Percentiles rank a stretch among this genome's conserved stretches.
phyloP scores from a whole-genome alignment of 1,140 invertebrate genomes.

The Anoplophora glabripennis region DNA sequence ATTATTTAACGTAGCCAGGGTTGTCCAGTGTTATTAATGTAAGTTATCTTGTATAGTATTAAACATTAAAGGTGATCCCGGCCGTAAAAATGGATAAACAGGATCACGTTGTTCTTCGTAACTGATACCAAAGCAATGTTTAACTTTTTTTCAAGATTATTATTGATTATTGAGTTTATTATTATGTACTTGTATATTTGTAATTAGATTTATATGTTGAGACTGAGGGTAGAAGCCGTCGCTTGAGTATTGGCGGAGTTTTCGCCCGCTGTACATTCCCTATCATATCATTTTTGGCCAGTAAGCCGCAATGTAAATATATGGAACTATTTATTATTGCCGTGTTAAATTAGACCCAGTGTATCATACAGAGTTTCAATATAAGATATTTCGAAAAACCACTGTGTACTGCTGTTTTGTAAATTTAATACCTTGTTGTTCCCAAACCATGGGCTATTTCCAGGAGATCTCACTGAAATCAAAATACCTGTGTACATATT shows the following conservation, averaged over 20 bases:
- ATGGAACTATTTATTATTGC: conserved; percentile 5
- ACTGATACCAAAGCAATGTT: conserved; percentile 52
- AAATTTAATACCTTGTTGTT: conserved; percentile 1
- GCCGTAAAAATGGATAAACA: background rate
- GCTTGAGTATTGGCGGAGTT: conserved; percentile 7
- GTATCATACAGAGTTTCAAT: conserved; percentile 8
- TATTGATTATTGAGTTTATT: conserved; percentile 44
- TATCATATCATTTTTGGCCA: conserved; percentile 49
- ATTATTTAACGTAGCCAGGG: too few relatives aligned
- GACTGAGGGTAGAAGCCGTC: conserved; percentile 39
- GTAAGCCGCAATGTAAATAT: conserved; percentile 45
- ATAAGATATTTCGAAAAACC: conserved; percentile 5
- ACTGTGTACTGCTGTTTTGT: background rate
- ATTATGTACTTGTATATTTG: conserved; percentile 42
- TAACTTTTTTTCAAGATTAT: conserved; percentile 42
- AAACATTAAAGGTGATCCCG: conserved; percentile 2
- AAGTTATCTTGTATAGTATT: conserved; percentile 7
- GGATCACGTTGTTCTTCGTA: conserved; percentile 43
- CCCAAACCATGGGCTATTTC: background rate
- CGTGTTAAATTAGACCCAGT: background rate
- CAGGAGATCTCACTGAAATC: too few relatives aligned
- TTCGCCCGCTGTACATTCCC: conserved; percentile 45
- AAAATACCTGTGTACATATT: too few relatives aligned
- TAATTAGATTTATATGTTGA: conserved; percentile 47
- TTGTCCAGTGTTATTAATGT: background rate